These are phyloP conservation scores for Myzus persicae DNA, from an alignment of 1,140 invertebrate species.

Conservation along the genomic window DNA sequence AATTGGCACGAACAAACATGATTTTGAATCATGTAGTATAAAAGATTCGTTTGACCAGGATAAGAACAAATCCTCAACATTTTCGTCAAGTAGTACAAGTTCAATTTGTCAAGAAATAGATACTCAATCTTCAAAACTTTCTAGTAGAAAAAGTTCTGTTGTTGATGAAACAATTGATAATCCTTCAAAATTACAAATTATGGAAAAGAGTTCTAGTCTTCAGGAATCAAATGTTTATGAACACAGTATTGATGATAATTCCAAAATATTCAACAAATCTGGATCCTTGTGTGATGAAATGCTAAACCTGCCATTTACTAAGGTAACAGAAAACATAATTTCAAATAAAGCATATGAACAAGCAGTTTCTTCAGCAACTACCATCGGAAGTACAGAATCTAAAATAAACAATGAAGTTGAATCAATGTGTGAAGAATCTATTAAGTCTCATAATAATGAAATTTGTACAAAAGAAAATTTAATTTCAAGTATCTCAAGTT, in stretches of 20 bases:
- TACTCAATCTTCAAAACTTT: conserved; percentile 39
- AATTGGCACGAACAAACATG: neutral
- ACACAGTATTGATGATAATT: neutral
- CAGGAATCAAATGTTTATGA: neutral
- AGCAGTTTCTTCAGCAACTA: neutral
- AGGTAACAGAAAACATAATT: neutral
- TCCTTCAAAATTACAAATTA: neutral
- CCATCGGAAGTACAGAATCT: neutral
- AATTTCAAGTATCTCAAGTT: too few relatives aligned
- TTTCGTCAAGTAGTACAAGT: conserved; percentile 24
- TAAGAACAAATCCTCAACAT: neutral
- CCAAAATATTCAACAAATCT: neutral
- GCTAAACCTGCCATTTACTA: neutral
- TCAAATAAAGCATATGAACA: neutral
- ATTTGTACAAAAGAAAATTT: too few relatives aligned
- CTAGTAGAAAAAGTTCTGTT: conserved; percentile 18
- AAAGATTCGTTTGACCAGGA: neutral
- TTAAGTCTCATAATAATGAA: neutral
- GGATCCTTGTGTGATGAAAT: neutral
- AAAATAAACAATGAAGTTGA: neutral
- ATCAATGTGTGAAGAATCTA: neutral
- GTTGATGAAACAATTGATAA: neutral
- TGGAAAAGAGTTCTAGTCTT: neutral
- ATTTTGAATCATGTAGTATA: neutral
- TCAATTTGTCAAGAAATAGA: conserved; percentile 24